These are phyloP conservation scores for Trichomycterus rosablanca DNA, from an alignment of 2,113 vertebrate genomes.

Conservation along the genomic window DNA sequence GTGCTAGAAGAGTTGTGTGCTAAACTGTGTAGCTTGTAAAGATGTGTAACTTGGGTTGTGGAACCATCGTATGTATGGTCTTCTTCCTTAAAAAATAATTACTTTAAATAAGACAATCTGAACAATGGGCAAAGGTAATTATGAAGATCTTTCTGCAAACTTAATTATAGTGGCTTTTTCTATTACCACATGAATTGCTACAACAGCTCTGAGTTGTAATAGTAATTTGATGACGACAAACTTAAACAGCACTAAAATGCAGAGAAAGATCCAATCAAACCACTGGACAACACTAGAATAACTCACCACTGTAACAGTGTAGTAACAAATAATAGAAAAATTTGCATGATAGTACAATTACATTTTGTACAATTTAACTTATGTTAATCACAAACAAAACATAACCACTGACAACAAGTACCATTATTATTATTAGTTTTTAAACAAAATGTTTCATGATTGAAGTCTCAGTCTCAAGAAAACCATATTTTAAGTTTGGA, in stretches of 20 bases:
- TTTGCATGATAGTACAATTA: constrained; percentile 8
- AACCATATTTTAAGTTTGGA: constrained; percentile 33
- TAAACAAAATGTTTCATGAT: constrained; percentile 17
- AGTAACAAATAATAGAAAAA: constrained; percentile 12
- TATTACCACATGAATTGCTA: too few species aligned
- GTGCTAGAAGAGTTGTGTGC: too few species aligned
- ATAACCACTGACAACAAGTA: constrained; percentile 18
- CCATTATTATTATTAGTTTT: constrained; percentile 4
- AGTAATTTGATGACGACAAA: not conserved
- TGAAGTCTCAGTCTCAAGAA: constrained; percentile 32
- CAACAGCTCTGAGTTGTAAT: too few species aligned
- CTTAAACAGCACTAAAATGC: constrained; percentile 21
- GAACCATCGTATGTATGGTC: too few species aligned
- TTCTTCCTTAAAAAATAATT: too few species aligned
- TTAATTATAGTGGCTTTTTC: too few species aligned
- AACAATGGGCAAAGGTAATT: too few species aligned
- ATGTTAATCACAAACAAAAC: constrained; percentile 34
- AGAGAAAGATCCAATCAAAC: constrained; percentile 19
- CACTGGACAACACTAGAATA: constrained; percentile 32
- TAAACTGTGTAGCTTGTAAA: too few species aligned
- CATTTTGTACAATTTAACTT: too few species aligned
- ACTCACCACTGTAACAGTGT: constrained; percentile 8
- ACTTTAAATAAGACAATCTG: too few species aligned
- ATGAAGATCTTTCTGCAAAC: too few species aligned
- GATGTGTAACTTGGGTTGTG: too few species aligned